These are phyloP conservation scores for Sialis fuliginosa DNA, from an alignment of 2,888 invertebrate genomes.

Conservation along the genomic window DNA sequence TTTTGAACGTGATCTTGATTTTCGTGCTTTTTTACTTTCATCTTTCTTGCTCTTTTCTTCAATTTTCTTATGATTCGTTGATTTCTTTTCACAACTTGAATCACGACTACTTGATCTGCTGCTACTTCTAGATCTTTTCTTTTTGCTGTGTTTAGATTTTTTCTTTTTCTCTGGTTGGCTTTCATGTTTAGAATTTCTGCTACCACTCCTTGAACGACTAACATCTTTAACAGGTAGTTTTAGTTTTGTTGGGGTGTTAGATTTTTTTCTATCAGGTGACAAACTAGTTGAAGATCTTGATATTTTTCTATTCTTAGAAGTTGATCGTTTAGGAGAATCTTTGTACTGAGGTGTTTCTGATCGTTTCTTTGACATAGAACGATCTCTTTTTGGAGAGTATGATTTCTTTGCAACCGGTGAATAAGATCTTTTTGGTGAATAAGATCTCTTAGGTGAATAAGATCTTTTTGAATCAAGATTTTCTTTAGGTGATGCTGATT, in stretches of 20 bases:
- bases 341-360: background rate
- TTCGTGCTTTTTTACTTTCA: slow-evolving; percentile 35
- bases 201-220: background rate
- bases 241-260: too few relatives aligned
- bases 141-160: slow-evolving; percentile 11
- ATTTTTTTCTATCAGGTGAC: background rate
- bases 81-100: slow-evolving; percentile 9
- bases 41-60: slow-evolving; percentile 25
- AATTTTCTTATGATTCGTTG: background rate
- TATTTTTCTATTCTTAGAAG: background rate
- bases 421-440: slow-evolving; percentile 5
- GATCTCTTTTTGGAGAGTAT: slow-evolving; percentile 1
- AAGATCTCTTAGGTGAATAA: slow-evolving; percentile 2
- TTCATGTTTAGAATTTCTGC: slow-evolving; percentile 6
- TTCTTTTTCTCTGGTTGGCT: slow-evolving; percentile 7
- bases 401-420: slow-evolving; percentile 1
- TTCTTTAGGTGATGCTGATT: slow-evolving; percentile 3
- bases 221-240: too few relatives aligned
- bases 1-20: slow-evolving; percentile 27
- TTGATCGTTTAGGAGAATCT: background rate
- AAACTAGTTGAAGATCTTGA: background rate
- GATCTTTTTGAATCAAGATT: slow-evolving; percentile 2
- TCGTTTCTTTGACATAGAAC: background rate
- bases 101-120: slow-evolving; percentile 8
- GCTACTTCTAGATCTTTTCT: slow-evolving; percentile 1